Conservation (phyloP, 2,113 vertebrate species). For the Forbesichthys papilliferus region DNA sequence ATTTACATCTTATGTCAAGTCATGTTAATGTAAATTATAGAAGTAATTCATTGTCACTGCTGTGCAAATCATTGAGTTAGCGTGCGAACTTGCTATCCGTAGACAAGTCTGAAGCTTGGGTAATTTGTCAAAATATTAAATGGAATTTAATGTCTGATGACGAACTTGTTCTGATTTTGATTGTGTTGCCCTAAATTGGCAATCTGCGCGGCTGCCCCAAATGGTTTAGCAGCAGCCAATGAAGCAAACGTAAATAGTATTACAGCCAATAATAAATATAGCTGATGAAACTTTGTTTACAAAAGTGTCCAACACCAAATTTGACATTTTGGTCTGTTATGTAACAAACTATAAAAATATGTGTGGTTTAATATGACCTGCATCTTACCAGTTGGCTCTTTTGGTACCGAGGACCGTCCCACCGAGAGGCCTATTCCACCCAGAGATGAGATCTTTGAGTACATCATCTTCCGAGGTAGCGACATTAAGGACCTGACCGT, state of each 20-base stretch:
- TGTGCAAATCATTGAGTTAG: conserved; percentile 8
- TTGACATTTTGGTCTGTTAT: neutral
- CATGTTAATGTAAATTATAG: neutral
- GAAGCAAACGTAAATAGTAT: neutral
- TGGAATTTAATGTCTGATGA: neutral
- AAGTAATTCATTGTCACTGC: neutral
- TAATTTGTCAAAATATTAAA: neutral
- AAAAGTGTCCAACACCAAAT: neutral
- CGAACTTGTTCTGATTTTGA: neutral
- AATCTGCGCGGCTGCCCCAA: neutral
- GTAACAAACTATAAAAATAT: neutral
- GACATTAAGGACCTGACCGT: conserved; percentile 98
- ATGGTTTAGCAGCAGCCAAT: conserved; percentile 12
- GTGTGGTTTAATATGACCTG: neutral
- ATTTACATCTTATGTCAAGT: too few relatives aligned
- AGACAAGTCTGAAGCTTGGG: too few relatives aligned
- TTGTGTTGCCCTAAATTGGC: neutral
- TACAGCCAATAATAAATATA: too few relatives aligned
- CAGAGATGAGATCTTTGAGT: conserved; percentile 96
- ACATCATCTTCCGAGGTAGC: conserved; percentile 96
- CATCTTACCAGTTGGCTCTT: conserved; percentile 83
- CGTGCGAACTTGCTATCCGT: conserved; percentile 6
- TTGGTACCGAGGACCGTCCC: conserved; percentile 95
- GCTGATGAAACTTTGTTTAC: neutral
- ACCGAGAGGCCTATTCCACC: conserved; percentile 94